A percentile compares a stretch with the other conserved stretches of the same genome.
Evolutionary conservation across 2,888 invertebrate genomes (phyloP).

Genomic region (Therioaphis trifolii): DNA sequence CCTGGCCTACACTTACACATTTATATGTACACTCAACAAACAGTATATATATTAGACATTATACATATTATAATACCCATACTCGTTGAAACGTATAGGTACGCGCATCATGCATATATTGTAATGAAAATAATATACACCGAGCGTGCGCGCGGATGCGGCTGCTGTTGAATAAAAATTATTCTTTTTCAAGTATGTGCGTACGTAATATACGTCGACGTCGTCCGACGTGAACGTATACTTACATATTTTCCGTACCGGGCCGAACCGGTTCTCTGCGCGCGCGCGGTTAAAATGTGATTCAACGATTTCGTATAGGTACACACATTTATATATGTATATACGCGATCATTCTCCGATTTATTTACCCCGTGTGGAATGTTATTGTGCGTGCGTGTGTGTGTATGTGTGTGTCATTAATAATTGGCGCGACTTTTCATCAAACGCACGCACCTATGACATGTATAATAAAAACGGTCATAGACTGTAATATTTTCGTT

Average conservation of each 20-base stretch:
- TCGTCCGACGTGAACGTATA: slow-evolving; percentile 4
- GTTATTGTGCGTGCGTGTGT: background rate
- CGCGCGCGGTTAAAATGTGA: slow-evolving; percentile 48
- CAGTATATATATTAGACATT: background rate
- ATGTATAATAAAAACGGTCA: too few relatives aligned
- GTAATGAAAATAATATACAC: slow-evolving; percentile 10
- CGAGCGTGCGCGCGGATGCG: too few relatives aligned
- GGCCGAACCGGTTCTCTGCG: slow-evolving; percentile 54
- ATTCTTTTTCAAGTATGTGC: slow-evolving; percentile 15
- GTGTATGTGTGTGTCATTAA: background rate
- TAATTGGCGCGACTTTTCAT: slow-evolving; percentile 34
- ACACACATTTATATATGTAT: background rate
- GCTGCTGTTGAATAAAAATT: slow-evolving; percentile 38
- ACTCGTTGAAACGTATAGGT: too few relatives aligned
- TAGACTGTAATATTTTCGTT: too few relatives aligned
- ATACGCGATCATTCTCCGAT: slow-evolving; percentile 24
- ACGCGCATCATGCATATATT: background rate
- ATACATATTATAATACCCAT: too few relatives aligned
- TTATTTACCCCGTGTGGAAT: slow-evolving; percentile 39
- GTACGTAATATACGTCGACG: slow-evolving; percentile 9
- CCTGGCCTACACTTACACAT: background rate
- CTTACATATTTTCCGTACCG: slow-evolving; percentile 29
- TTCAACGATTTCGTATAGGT: slow-evolving; percentile 18
- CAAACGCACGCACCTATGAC: too few relatives aligned
- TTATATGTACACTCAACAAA: background rate